A percentile compares a stretch with the other conserved stretches of the same genome.
Evolutionary conservation across 2,888 invertebrate genomes (phyloP).

Genomic region (Dione juno): DNA sequence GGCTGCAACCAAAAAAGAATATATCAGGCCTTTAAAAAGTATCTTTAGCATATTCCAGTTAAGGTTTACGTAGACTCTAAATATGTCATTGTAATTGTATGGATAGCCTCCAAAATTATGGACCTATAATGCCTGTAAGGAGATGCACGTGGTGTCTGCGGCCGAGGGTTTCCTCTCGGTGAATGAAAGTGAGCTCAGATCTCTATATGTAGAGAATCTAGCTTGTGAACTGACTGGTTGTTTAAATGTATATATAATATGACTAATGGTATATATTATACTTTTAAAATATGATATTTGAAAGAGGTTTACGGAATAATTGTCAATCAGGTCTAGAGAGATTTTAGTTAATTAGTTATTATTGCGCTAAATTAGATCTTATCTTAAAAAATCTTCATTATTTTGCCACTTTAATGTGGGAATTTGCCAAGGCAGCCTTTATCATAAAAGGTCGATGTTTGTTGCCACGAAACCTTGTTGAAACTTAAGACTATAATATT

Average conservation of each 20-base stretch:
- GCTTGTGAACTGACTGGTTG: not conserved
- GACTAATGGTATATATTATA: not conserved
- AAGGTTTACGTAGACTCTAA: conserved; percentile 70
- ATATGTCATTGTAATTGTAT: conserved; percentile 67
- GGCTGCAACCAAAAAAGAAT: conserved; percentile 66
- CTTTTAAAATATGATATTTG: not conserved
- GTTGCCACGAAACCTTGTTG: too few species aligned
- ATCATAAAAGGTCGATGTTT: too few species aligned
- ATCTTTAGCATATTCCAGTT: conserved; percentile 65
- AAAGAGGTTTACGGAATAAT: not conserved
- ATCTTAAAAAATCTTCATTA: too few species aligned
- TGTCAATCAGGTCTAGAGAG: not conserved
- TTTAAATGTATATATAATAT: not conserved
- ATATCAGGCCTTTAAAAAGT: conserved; percentile 65
- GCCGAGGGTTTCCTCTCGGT: conserved; percentile 57
- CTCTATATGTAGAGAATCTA: conserved; percentile 9
- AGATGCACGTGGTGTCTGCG: conserved; percentile 72
- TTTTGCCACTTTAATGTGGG: not conserved
- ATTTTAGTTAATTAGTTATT: too few species aligned
- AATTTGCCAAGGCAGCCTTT: not conserved
- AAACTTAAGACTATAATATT: too few species aligned
- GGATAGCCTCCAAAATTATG: conserved; percentile 78
- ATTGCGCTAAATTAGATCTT: too few species aligned
- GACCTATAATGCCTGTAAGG: conserved; percentile 63
- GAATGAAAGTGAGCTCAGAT: conserved; percentile 46